Conservation (phyloP, 2,888 invertebrate species). For the Ophion costatus region DNA sequence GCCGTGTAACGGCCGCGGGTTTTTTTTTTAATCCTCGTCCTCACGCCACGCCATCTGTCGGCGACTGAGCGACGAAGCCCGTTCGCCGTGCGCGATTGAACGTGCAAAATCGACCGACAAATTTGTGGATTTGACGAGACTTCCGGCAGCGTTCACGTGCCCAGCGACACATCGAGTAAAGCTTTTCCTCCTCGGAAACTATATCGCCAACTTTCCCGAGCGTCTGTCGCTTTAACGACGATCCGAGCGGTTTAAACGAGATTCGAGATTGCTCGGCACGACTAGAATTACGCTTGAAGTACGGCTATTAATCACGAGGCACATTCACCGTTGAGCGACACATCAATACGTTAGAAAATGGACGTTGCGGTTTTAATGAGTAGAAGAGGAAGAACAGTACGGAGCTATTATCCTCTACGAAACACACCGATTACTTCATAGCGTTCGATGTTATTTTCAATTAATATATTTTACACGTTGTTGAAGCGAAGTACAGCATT, state of each 20-base stretch:
- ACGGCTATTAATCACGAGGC: neutral
- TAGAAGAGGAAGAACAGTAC: neutral
- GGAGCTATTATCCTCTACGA: neutral
- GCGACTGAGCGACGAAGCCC: neutral
- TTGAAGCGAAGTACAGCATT: neutral
- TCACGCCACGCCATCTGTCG: constrained; percentile 18
- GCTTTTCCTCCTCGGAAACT: neutral
- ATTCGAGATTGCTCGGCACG: neutral
- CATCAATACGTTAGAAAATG: neutral
- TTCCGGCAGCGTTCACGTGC: constrained; percentile 6
- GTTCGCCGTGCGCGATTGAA: neutral
- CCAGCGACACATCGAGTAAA: neutral
- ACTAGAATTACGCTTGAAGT: constrained; percentile 2
- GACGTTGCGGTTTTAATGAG: neutral
- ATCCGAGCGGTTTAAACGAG: neutral
- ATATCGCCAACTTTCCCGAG: neutral
- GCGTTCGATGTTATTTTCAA: neutral
- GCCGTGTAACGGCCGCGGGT: constrained; percentile 74
- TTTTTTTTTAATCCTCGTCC: neutral
- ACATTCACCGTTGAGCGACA: neutral
- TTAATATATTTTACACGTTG: neutral
- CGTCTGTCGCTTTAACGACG: neutral
- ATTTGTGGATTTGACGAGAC: constrained; percentile 4
- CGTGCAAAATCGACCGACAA: neutral
- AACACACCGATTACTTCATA: neutral